Evolutionary conservation across 2,113 vertebrate species (phyloP).

Genomic region (Lycaon pictus): DNA sequence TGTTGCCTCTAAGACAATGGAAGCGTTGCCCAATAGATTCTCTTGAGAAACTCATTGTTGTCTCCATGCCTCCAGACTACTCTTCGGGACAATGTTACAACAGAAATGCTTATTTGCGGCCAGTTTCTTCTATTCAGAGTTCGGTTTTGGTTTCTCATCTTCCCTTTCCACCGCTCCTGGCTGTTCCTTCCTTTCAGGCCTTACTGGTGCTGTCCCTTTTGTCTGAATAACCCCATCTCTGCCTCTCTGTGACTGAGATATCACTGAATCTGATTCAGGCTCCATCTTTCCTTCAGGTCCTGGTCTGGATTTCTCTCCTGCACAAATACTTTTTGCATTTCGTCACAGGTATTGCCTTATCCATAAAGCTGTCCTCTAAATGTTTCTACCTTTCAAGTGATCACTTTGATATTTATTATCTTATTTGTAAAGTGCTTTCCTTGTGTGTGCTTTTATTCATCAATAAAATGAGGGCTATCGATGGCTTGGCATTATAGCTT

Average conservation of each 20-base stretch:
- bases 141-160: not conserved
- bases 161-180: not conserved
- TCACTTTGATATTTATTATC: not conserved
- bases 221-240: not conserved
- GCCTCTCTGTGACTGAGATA: not conserved
- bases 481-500: not conserved
- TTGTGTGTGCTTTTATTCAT: not conserved
- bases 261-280: not conserved
- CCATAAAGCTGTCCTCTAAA: not conserved
- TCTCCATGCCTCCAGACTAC: too few relatives aligned
- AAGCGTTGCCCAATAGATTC: not conserved
- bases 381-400: not conserved
- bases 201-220: not conserved
- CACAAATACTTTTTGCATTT: not conserved
- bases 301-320: not conserved
- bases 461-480: not conserved
- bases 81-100: too few relatives aligned
- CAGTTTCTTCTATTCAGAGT: not conserved
- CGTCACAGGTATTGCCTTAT: not conserved
- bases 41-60: not conserved
- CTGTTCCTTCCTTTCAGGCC: not conserved
- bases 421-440: slow-evolving; percentile 36
- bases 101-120: not conserved
- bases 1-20: fast-evolving
- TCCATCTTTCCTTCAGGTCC: not conserved